Base-by-base conservation (phyloP, 2,797 vertebrate genomes). In the Lepidocolaptes lacrymiger region DNA sequence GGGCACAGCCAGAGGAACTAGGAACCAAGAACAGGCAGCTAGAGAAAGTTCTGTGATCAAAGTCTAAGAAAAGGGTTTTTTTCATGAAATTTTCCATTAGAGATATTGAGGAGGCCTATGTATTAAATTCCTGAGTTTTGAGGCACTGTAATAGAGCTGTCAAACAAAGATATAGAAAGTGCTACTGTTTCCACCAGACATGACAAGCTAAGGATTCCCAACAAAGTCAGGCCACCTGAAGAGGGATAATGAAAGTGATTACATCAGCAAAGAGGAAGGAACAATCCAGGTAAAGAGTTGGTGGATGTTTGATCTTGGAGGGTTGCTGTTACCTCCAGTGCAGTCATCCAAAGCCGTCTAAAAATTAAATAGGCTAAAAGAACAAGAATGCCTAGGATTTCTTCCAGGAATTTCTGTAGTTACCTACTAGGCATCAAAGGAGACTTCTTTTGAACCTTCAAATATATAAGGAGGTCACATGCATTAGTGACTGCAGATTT, bases 301-400 rank as follows among this genome's bases (percentile, higher is more conserved):
- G 92, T 93, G 76, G 85, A 73, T 88, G 79, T 95, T 97, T 96
- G 94, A 96, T 96, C 92, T 97, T 97, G 93, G 94, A 97, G 96
- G 95, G 96, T 96, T 97, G 95, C 92, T 94, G 96, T 96, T 96
- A 97, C 95, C 96, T 97, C 95, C 96, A 96, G 88, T 91, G 95
- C 96, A 97, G 94, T 95, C 95, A 90, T 96, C 96, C 95, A 95
- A 94, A 96, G 96, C 95, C 56, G 44, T 88, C 88, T 93, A 96
- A 95, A 96, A 97, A 96, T 97, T 96, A 96, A 97, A 97, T 96
- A 96, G 95, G 83, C 92, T 95, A 96, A 96, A 97, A 96, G 95
- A 96, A 96, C 88, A 96, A 96, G 95, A 93, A 96, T 96, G 89
- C 94, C 94, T 77, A 96, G 91, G 93, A 96, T 96, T 96, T 95